These are phyloP conservation scores for Cervus canadensis DNA, from an alignment of 2,113 vertebrate genomes.

Conservation along the genomic window DNA sequence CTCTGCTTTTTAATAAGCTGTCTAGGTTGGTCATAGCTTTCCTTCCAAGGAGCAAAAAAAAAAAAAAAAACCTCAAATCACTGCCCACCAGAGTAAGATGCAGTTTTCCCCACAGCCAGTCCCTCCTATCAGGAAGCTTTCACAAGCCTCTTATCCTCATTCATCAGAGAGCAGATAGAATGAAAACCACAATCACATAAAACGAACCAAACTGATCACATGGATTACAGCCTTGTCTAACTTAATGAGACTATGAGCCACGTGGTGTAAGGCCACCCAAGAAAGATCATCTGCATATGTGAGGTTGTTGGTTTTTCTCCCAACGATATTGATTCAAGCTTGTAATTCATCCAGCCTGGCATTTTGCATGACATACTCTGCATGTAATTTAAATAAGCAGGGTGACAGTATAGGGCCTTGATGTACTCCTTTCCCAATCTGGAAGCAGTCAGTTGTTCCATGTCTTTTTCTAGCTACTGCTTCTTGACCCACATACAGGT, in stretches of 20 bases:
- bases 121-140: neutral
- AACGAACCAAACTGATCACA: neutral
- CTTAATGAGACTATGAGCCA: neutral
- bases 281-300: neutral
- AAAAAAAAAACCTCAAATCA: neutral
- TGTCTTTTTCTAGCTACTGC: neutral
- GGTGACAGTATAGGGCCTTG: neutral
- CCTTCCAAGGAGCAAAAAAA: neutral
- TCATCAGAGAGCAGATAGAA: neutral
- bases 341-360: neutral
- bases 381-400: neutral
- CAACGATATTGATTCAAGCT: neutral
- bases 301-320: neutral
- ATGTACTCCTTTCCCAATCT: neutral
- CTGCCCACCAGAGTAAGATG: neutral
- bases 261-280: neutral
- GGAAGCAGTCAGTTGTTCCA: neutral
- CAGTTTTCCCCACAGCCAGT: neutral
- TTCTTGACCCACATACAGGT: neutral
- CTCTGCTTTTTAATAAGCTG: neutral
- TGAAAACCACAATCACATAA: neutral
- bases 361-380: neutral
- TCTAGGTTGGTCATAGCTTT: neutral
- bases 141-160: neutral
- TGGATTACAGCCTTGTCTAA: neutral